These are phyloP conservation scores for Cisticola juncidis DNA, from an alignment of 2,113 vertebrate species.

Conservation along the genomic window DNA sequence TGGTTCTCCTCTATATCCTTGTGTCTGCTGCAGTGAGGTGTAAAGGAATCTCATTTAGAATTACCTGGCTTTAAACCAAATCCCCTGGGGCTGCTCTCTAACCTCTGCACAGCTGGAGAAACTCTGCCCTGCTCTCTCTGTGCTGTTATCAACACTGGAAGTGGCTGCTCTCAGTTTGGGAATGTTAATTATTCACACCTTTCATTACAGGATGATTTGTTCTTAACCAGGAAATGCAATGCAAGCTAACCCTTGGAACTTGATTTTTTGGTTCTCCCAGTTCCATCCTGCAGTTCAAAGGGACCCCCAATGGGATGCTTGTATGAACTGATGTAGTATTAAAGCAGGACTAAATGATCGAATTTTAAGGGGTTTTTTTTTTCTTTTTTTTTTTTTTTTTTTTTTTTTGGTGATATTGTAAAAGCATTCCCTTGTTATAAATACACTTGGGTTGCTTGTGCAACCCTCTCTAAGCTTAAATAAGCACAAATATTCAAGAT, in stretches of 20 bases:
- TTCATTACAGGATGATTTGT: background rate
- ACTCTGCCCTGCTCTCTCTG: rapidly evolving
- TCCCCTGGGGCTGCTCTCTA: background rate
- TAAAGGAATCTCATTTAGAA: background rate
- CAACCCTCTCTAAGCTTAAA: background rate
- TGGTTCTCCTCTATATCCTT: background rate
- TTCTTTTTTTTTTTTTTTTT: background rate
- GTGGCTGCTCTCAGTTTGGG: background rate
- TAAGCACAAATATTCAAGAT: background rate
- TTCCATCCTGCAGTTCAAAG: background rate
- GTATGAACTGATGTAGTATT: background rate
- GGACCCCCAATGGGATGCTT: background rate
- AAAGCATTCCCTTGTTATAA: background rate
- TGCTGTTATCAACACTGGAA: background rate
- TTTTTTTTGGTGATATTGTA: background rate
- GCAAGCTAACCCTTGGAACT: background rate
- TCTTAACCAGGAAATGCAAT: background rate
- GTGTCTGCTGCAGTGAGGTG: background rate
- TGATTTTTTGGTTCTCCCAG: background rate
- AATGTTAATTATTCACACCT: background rate
- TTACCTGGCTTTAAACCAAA: background rate
- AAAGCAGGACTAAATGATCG: background rate
- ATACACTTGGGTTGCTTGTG: background rate
- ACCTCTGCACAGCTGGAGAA: background rate
- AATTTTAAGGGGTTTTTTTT: background rate